Evolutionary conservation across 2,113 vertebrate genomes (phyloP).

Genomic region (Ceyx melanurus): DNA sequence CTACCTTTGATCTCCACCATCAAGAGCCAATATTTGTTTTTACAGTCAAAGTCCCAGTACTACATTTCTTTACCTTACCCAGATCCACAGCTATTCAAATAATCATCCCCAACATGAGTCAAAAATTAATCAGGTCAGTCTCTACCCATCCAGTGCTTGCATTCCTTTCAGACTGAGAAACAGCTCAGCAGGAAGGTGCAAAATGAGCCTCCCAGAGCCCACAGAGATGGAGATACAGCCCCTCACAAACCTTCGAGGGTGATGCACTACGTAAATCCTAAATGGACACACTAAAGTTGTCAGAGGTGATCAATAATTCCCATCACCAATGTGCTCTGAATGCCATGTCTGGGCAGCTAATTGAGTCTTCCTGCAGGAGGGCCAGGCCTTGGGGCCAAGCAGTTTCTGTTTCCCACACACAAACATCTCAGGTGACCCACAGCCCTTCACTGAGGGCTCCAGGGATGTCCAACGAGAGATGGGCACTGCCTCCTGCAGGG

Average conservation of each 20-base stretch:
- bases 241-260: neutral
- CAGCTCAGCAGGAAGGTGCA: neutral
- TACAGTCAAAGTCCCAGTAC: neutral
- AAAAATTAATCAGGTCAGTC: neutral
- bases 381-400: neutral
- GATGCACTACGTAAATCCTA: neutral
- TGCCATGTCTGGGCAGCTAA: neutral
- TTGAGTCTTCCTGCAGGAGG: neutral
- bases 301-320: constrained; percentile 6
- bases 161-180: neutral
- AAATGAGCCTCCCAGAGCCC: neutral
- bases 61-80: neutral
- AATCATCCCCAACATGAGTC: neutral
- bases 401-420: neutral
- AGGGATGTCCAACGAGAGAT: neutral
- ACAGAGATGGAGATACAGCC: neutral
- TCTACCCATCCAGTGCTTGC: neutral
- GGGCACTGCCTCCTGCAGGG: neutral
- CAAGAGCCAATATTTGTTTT: neutral
- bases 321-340: neutral
- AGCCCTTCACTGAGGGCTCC: neutral
- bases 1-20: neutral
- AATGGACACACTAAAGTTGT: neutral
- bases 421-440: neutral
- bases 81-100: neutral